Base-by-base conservation (phyloP, 2,113 vertebrate genomes). In the Sturnus vulgaris region DNA sequence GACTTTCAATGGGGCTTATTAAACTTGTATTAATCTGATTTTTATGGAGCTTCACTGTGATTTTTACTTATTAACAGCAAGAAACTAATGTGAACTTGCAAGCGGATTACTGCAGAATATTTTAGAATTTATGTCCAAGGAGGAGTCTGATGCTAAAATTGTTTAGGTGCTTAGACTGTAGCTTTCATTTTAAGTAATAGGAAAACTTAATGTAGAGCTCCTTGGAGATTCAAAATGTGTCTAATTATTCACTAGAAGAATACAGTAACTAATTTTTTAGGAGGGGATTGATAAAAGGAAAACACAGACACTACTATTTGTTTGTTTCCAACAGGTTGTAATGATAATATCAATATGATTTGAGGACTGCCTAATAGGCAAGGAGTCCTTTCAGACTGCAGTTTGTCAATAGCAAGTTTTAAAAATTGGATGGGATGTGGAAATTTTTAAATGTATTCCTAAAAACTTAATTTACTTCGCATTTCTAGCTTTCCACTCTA, bases 21-120 rank as follows among this genome's bases (percentile, higher is more conserved):
- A 92, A 92, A 44, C 49, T 73, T 86, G 64, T 59, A 85, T 83
- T 87, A 93, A 96, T 96, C 88, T 78, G 89, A 93, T 94, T 97
- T 97, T 90, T 95, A 80, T 94, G 57, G 42, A 84, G 40, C 11
- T 28, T 65, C 3, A 19, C 86, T 10, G 4, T 76, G 69, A 86
- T 71, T 93, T 94, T 90, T 44, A 52, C 18, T 86, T 94, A 93
- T 39, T 92, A 93, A 59, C 66, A 82, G 24, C 82, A 92, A 96
- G 90, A 94, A 94, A 66, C 25, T 94, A 91, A 93, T 66, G 23
- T 39, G 75, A 86, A 66, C 61, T 94, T 90, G 40, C 39, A 63
- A 52, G 55, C 72, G 63, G 55, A 40, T 87, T 88, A 96, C 31
- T 50, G 47, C 37, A 37, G 37, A 66, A 10, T n/a, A n/a, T 61